Evolutionary conservation across 1,140 invertebrate genomes (phyloP).

Genomic region (Dinothrombium tinctorium): DNA sequence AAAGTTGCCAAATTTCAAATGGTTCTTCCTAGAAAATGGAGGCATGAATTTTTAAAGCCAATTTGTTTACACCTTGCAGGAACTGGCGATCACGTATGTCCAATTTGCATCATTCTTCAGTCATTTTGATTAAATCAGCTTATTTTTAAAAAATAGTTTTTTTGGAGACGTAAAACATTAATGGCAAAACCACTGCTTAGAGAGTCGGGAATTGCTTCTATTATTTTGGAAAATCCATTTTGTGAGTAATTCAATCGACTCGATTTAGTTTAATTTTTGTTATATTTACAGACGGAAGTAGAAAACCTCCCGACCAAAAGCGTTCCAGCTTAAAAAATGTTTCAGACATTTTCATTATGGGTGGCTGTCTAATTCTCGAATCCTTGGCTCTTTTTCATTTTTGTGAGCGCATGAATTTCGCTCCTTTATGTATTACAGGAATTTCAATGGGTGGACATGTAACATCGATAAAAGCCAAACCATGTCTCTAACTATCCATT

Average conservation of each 20-base stretch:
- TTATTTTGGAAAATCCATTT: conserved; percentile 92
- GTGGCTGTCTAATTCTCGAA: conserved; percentile 82
- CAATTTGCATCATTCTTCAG: neutral
- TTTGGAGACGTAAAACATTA: conserved; percentile 62
- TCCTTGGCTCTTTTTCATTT: conserved; percentile 73
- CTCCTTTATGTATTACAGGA: conserved; percentile 78
- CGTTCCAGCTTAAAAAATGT: conserved; percentile 82
- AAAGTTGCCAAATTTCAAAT: conserved; percentile 40
- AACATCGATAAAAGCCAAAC: conserved; percentile 12
- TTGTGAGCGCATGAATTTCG: conserved; percentile 58
- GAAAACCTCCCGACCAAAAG: conserved; percentile 24
- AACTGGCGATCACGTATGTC: conserved; percentile 87
- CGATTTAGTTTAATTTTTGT: conserved; percentile 10
- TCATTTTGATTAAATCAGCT: conserved; percentile 1
- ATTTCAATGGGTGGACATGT: conserved; percentile 99
- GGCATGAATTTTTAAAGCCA: conserved; percentile 38
- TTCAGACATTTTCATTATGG: conserved; percentile 97
- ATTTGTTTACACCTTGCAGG: conserved; percentile 75
- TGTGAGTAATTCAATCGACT: conserved; percentile 29
- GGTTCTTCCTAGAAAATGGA: conserved; percentile 56
- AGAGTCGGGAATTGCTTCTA: conserved; percentile 67
- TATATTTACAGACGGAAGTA: conserved; percentile 10
- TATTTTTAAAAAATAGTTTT: conserved; percentile 36
- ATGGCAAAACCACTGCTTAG: conserved; percentile 74
- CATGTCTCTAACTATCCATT: conserved; percentile 3